Conservation (phyloP, 1,140 invertebrate genomes). For the Wiebesia pumilae region DNA sequence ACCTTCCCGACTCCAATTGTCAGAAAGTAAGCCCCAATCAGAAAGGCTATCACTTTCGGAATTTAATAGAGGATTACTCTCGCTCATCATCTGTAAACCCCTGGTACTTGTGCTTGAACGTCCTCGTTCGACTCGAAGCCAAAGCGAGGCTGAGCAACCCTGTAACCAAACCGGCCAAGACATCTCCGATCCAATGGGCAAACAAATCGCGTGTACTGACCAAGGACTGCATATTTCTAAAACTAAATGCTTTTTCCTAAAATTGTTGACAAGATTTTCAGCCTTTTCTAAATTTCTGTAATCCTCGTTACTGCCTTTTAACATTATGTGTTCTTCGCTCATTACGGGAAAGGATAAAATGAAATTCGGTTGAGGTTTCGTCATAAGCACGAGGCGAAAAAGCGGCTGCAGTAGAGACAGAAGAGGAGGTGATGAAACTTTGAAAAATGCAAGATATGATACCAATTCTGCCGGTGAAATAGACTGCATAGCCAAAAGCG, state of each 20-base stretch:
- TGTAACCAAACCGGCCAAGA: constrained; percentile 79
- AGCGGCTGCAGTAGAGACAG: constrained; percentile 75
- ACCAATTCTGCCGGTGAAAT: constrained; percentile 76
- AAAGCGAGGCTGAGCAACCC: constrained; percentile 78
- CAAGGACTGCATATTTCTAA: constrained; percentile 73
- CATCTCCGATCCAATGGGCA: constrained; percentile 75
- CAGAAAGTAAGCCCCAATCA: constrained; percentile 72
- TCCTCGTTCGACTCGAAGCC: constrained; percentile 74
- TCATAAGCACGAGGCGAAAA: constrained; percentile 71
- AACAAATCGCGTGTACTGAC: constrained; percentile 73
- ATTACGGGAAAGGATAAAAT: constrained; percentile 77
- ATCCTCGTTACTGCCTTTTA: constrained; percentile 55
- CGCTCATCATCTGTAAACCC: constrained; percentile 50
- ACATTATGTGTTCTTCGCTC: constrained; percentile 37
- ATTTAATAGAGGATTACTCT: constrained; percentile 59
- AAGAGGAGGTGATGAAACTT: constrained; percentile 74
- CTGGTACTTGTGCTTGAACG: constrained; percentile 49
- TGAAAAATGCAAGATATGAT: constrained; percentile 77
- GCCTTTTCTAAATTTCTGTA: constrained; percentile 65
- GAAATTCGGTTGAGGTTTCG: constrained; percentile 76
- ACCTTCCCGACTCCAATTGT: constrained; percentile 73
- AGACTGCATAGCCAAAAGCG: constrained; percentile 75
- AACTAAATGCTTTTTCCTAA: constrained; percentile 64
- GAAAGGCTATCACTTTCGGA: constrained; percentile 69
- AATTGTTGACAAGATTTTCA: constrained; percentile 67